Evolutionary conservation across 1,140 invertebrate genomes (phyloP).

Genomic region (Hyles euphorbiae): DNA sequence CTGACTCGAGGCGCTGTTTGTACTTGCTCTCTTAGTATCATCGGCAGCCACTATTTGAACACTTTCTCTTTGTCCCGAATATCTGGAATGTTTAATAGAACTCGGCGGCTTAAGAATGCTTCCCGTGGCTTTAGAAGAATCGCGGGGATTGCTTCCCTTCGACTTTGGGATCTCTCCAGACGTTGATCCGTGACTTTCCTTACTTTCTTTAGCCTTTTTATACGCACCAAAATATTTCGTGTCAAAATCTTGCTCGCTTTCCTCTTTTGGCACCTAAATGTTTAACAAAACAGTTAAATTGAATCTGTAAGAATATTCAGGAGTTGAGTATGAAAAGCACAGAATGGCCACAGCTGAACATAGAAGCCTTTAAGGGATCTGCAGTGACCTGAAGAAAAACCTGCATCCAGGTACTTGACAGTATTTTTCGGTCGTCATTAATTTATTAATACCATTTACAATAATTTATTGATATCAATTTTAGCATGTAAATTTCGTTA

Average conservation of each 20-base stretch:
- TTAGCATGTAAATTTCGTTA: too few species aligned
- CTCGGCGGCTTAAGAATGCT: constrained; percentile 8
- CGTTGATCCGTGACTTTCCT: constrained; percentile 8
- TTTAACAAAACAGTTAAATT: background rate
- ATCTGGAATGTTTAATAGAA: background rate
- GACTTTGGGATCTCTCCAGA: background rate
- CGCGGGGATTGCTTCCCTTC: background rate
- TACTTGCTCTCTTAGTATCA: constrained; percentile 18
- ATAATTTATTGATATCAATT: too few species aligned
- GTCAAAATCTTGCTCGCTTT: constrained; percentile 62
- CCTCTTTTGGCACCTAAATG: constrained; percentile 45
- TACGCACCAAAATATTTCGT: constrained; percentile 58
- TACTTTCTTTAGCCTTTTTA: constrained; percentile 38
- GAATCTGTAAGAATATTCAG: too few species aligned
- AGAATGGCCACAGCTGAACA: too few species aligned
- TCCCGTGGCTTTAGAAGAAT: background rate
- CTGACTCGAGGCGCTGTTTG: constrained; percentile 14
- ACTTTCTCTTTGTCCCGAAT: constrained; percentile 6
- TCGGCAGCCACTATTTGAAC: constrained; percentile 7
- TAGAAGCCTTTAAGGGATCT: too few species aligned
- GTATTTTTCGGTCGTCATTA: too few species aligned
- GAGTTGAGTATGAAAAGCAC: too few species aligned
- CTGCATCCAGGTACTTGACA: too few species aligned
- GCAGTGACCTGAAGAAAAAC: too few species aligned
- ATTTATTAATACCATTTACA: too few species aligned